Base-by-base conservation (phyloP, 2,113 vertebrate genomes). In the Lasiurus borealis region DNA sequence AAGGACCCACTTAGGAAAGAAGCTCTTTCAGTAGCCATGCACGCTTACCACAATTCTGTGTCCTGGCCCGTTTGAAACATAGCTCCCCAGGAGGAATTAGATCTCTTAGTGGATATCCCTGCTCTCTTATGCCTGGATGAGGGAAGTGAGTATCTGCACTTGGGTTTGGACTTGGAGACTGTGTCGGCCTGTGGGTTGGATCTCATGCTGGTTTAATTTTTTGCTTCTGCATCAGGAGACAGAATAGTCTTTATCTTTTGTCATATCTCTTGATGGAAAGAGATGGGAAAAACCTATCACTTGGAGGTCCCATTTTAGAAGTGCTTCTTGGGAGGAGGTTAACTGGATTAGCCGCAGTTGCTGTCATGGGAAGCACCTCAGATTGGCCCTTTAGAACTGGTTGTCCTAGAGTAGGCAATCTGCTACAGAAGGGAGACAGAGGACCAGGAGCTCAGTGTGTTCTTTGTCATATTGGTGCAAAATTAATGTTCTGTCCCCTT, bases 1-100 rank as follows among this genome's bases (percentile, higher is more conserved):
- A 73, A 94, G 93, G 15, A 97, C 98, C 34, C 98, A 98, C 50
- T 83, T 97, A 6, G 97, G 95, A 9, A 98, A 98, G 89, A 97
- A 97, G 87, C 72, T 97, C 7, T 93, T 95, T 36, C 86, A 91
- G 2, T 97, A 93, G 69, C 13, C 82, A 21, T 0, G 10, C 19
- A 3, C 15, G 3, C 16, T 7, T 8, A 27, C 16, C 83, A 25
- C 18, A 5, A 5, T 11, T 8, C 73, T 78, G 1, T 40, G 18
- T 66, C 46, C 18, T 0, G 27, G 19, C 16, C 27, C 6, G 0
- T 36, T 82, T 27, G 66, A 64, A 91, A 40, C 29, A 68, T 62
- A 5, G 18, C 34, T 89, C 40, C 16, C 77, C 34, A 6, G 23
- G 44, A 95, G 25, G 46, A 50, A 66, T 13, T 16, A 19, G 13